Percentiles rank a stretch among this genome's conserved stretches.
Evolutionary conservation across 2,113 vertebrate species (phyloP).

Genomic region (Pelodiscus sinensis): DNA sequence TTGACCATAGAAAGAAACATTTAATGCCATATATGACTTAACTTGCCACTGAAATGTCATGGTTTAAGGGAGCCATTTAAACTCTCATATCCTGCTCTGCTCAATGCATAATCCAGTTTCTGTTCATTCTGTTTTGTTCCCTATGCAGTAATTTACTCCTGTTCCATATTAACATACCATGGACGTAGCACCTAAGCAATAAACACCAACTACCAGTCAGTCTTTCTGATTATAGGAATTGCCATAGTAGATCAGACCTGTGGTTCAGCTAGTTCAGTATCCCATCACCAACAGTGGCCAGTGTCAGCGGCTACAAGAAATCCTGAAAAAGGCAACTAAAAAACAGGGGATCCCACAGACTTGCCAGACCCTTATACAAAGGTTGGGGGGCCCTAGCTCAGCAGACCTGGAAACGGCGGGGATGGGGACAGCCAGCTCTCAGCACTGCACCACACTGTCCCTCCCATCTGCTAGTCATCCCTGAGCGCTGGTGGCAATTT

Average conservation of each 20-base stretch:
- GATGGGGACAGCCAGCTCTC: no score
- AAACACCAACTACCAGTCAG: neutral
- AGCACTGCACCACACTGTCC: no score
- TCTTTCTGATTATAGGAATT: neutral
- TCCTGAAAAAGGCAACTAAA: neutral
- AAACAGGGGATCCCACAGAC: no score
- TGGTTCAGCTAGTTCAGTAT: neutral
- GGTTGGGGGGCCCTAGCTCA: no score
- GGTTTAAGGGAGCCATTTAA: neutral
- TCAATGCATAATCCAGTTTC: neutral
- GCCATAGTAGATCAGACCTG: neutral
- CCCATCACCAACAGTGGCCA: neutral
- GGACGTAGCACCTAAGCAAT: neutral
- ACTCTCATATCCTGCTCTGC: neutral
- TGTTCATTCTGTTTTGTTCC: neutral
- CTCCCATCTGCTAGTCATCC: no score
- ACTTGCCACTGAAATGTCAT: neutral
- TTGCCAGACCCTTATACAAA: no score
- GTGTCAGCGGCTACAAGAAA: neutral
- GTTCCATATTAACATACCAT: neutral
- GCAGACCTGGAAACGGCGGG: no score
- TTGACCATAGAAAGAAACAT: neutral
- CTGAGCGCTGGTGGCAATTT: no score
- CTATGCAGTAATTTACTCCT: neutral
- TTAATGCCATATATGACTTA: neutral